Evolutionary conservation across 2,113 vertebrate genomes (phyloP), one percentile per base, ranked within the genome.

Genomic region (Ariopsis seemanni): DNA sequence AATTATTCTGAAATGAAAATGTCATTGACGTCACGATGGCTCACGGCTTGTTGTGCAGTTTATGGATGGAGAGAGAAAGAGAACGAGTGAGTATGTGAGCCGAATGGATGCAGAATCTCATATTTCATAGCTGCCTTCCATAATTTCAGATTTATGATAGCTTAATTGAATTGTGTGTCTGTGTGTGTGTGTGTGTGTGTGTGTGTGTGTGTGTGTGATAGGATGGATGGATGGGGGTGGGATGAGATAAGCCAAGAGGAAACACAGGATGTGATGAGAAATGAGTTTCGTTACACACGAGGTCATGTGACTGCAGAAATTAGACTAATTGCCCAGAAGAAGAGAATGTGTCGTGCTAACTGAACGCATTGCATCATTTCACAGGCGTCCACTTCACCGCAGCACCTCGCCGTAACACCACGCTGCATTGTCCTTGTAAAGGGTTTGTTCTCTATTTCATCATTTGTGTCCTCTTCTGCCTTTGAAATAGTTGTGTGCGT

Each of bases 331-430:
- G 75, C 72, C 42, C 72, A 53, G 52, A 50, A 81, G 55, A 82
- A 63, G 71, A 75, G 74, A 82, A 71, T 72, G 14, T 84, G 86
- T 86, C 84, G 30, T 63, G 25, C 30, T 10, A 78, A 74, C n/a
- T 48, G 69, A 65, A 78, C 42, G 80, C 84, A 50, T 88, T 90
- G 80, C 87, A 84, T 86, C 87, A 90, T 84, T 50, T 72, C 17
- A 58, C 72, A 69, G 20, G 50, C 58, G 57, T 71, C 6, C 25
- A 80, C 84, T 60, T 25, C 60, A 1, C 18, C 42, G 1, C 72
- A 25, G 17, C 72, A 20, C 14, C 27, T 17, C 14, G 0, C 22
- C 63, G 1, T n/a, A 27, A 22, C 63, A 14, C 14, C 5, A 34
- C 14, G 1, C 22, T 17, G 14, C 62, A 67, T 87, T 62, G 69